phyloP scores from a whole-genome alignment of 2,797 vertebrate species.

The Manis pentadactyla region DNA sequence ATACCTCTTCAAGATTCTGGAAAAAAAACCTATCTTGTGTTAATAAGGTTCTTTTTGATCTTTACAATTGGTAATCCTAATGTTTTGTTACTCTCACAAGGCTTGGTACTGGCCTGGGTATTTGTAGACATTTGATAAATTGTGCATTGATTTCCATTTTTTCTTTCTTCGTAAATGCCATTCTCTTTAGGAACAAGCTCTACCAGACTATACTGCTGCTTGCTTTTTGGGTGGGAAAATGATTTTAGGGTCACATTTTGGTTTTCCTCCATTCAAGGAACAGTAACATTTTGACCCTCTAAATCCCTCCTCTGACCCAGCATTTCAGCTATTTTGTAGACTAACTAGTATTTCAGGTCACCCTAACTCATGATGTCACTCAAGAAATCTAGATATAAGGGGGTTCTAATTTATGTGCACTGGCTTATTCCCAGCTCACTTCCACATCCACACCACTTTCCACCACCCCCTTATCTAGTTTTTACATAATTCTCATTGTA shows the following conservation, averaged over 20 bases:
- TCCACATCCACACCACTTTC: background rate
- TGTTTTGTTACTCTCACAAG: background rate
- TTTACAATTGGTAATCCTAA: background rate
- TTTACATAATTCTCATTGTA: background rate
- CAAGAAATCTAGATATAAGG: background rate
- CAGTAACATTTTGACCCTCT: background rate
- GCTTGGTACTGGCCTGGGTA: background rate
- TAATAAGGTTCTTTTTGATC: slow-evolving; percentile 17
- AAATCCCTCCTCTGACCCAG: background rate
- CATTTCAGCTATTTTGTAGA: slow-evolving; percentile 45
- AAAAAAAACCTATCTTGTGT: background rate
- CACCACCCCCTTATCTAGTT: background rate
- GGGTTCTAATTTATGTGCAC: background rate
- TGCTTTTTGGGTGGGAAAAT: slow-evolving; percentile 47
- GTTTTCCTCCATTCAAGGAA: background rate
- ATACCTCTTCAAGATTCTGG: background rate
- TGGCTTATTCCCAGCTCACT: background rate
- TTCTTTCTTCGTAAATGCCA: background rate
- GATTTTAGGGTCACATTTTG: slow-evolving; percentile 19
- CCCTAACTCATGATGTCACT: background rate
- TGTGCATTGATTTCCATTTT: background rate
- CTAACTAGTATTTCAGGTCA: slow-evolving; percentile 35
- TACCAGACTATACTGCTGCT: background rate
- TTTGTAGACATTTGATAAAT: slow-evolving; percentile 24
- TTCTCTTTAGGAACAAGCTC: background rate